Evolutionary conservation across 2,113 vertebrate genomes (phyloP).

Genomic region (Dasyornis broadbenti): DNA sequence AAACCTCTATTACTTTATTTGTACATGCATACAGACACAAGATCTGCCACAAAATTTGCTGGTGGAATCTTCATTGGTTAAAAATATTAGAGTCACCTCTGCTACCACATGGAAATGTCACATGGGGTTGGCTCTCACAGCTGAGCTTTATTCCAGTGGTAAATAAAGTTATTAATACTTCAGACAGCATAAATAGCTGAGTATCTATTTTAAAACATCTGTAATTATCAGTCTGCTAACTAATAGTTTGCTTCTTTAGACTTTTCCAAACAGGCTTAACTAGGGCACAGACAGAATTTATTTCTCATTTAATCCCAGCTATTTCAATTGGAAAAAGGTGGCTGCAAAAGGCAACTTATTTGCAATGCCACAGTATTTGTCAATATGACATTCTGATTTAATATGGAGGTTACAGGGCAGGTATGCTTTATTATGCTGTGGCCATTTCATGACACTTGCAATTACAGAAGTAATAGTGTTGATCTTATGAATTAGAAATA

Average conservation of each 20-base stretch:
- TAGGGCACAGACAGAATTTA: not conserved
- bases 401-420: constrained; percentile 1
- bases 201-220: not conserved
- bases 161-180: constrained; percentile 34
- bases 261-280: not conserved
- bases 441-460: constrained; percentile 37
- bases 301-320: not conserved
- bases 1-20: not conserved
- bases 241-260: not conserved
- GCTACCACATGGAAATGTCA: not conserved
- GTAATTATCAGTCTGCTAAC: constrained; percentile 28
- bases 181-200: not conserved
- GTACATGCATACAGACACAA: not conserved
- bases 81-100: not conserved
- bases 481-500: constrained; percentile 30
- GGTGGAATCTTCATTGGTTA: not conserved
- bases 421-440: constrained; percentile 23
- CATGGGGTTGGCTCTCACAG: not conserved
- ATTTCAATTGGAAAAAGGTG: not conserved
- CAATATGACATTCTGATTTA: constrained; percentile 26
- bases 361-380: not conserved
- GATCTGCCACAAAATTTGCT: not conserved
- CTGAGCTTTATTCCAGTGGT: not conserved
- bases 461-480: constrained; percentile 46
- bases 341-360: constrained; percentile 9